Evolutionary conservation across 2,113 vertebrate species (phyloP), one percentile per base, ranked within the genome.

Genomic region (Asarcornis scutulata): DNA sequence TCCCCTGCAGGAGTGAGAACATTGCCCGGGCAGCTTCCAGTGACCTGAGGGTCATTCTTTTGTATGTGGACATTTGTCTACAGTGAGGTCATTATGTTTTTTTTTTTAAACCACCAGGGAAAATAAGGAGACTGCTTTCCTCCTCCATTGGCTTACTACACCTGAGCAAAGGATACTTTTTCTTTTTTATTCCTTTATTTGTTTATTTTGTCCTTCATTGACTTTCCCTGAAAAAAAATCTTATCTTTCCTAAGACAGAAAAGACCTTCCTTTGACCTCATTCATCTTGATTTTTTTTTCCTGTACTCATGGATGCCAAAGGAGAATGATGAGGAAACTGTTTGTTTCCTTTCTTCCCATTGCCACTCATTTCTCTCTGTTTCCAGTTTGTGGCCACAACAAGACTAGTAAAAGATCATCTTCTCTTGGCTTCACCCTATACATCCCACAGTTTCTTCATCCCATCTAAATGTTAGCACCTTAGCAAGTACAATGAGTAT

Each of bases 21-120:
- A 8, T 62, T 82, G 64, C 23, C 64, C 25, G 34, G 16, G 69
- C 60, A 58, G 91, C 87, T 89, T 89, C 46, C 91, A 56, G 40
- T 44, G 94, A 79, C 84, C 78, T 36, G 71, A 82, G 89, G 78
- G 78, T 92, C 78, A 69, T 66, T 80, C 34, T 88, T 84, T 91
- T 69, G 20, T 29, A 58, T 64, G 75, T 89, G 86, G 84, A 83
- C 71, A 63, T 92, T 79, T 40, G 68, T 26, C 66, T 89, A n/a
- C 74, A 85, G 68, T 83, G 40, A 86, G 71, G 69, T 88, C 86
- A 64, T 68, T 38, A 60, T 64, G 66, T 17, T 79, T 89, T 95
- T 89, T 88, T 87, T 68, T 21, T 44, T 17, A 3, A 44, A 91
- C 52, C 46, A 25, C 32, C 32, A 82, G 73, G 60, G 66, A 84